phyloP scores from a whole-genome alignment of 2,888 invertebrate species.

The Lasioglossum marginatum region DNA sequence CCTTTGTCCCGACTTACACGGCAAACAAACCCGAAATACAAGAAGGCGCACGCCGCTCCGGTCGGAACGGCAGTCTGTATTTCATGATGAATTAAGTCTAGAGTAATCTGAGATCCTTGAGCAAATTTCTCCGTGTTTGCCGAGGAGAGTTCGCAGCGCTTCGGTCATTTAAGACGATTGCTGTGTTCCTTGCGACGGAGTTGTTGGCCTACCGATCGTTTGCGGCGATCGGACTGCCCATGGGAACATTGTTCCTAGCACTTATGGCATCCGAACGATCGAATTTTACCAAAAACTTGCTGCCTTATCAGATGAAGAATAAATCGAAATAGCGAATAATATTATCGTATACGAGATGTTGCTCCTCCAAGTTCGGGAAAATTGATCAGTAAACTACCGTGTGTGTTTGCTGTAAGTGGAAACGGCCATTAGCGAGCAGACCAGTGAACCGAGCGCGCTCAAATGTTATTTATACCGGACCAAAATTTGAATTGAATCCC shows the following conservation, averaged over 20 bases:
- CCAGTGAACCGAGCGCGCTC: neutral
- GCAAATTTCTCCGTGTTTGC: neutral
- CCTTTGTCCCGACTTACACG: conserved; percentile 27
- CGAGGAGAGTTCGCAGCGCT: neutral
- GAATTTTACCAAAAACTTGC: neutral
- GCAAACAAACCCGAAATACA: conserved; percentile 41
- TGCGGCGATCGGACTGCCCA: neutral
- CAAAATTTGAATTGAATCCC: neutral
- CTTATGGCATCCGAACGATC: neutral
- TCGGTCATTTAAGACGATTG: conserved; percentile 1
- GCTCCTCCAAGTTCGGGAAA: neutral
- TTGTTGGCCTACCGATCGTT: neutral
- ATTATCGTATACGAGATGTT: neutral
- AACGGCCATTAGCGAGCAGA: neutral
- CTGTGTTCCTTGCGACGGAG: neutral
- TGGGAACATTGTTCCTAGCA: neutral
- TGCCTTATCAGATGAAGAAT: neutral
- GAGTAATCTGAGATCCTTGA: neutral
- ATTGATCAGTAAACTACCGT: neutral
- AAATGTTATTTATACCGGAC: neutral
- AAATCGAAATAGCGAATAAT: neutral
- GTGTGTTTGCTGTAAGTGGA: neutral
- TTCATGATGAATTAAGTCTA: conserved; percentile 3
- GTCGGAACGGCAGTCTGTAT: neutral
- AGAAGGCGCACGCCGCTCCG: neutral